phyloP scores from a whole-genome alignment of 2,797 vertebrate genomes.

The Platyrinchus mystaceus region DNA sequence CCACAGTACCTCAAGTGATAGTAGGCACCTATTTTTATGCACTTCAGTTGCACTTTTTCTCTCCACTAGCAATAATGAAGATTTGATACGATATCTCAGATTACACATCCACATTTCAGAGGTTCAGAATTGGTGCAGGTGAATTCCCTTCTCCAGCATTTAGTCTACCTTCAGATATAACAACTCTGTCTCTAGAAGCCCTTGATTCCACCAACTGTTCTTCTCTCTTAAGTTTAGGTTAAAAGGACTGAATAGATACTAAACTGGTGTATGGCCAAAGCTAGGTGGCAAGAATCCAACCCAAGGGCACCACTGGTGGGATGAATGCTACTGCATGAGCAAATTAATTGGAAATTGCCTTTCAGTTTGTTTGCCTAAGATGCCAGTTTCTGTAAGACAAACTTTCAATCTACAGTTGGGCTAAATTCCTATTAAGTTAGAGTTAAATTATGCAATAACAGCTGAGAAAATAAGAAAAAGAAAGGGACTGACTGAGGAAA shows the following conservation, averaged over 20 bases:
- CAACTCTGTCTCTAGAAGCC: background rate
- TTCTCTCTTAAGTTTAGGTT: background rate
- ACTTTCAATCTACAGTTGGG: background rate
- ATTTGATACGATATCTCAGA: fast-evolving
- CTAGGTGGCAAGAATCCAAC: background rate
- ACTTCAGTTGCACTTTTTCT: background rate
- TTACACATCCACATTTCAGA: background rate
- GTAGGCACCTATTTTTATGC: background rate
- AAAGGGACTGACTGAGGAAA: background rate
- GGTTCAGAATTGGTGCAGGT: background rate
- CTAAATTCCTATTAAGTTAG: background rate
- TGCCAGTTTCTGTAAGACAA: background rate
- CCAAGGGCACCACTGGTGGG: background rate
- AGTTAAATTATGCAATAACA: background rate
- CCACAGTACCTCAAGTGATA: background rate
- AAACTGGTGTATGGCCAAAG: background rate
- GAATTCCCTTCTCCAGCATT: background rate
- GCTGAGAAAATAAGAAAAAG: background rate
- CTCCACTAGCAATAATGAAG: background rate
- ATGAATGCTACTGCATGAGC: background rate
- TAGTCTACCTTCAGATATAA: background rate
- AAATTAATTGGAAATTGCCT: background rate
- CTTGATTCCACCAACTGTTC: background rate
- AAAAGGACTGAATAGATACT: background rate
- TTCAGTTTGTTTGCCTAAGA: background rate